Evolutionary conservation across 2,113 vertebrate species (phyloP), one percentile per base, ranked within the genome.

Genomic region (Platysteira castanea): DNA sequence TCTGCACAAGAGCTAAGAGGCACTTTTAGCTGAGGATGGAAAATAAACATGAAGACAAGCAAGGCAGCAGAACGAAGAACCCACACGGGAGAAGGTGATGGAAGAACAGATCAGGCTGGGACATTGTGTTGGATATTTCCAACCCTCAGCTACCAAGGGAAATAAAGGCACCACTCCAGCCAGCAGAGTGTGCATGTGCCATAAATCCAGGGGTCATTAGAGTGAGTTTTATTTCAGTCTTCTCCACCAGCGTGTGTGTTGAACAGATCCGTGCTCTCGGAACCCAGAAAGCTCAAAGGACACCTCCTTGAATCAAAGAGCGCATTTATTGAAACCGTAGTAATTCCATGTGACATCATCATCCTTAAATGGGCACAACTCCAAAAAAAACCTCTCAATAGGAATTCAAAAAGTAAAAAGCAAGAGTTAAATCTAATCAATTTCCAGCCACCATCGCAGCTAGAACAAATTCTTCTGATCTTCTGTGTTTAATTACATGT

Each of bases 381-480:
- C 54, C 71, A 46, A 31, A 85, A 85, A 73, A 50, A 26, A 73
- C 19, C n/a, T 76, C 69, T 15, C 3, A 6, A 17, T 2, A 57
- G 10, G 10, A 52, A 87, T 37, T 0, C 0, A 52, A 54, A 75
- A 84, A 60, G 23, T 46, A 61, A 69, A 78, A 60, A 33, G 20
- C 41, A 68, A 42, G 35, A 80, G n/a, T 46, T 30, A 69, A 76
- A 87, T 31, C 44, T 15, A 89, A 69, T 24, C 53, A 44, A 73
- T 87, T 71, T 90, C 59, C 53, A 73, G 57, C 37, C 57, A 77
- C 30, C 47, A 57, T 42, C 30, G 54, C 6, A 49, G 71, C 59
- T 61, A 86, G 85, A 92, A 93, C 71, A 77, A 92, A 63, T 70
- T 80, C 37, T 90, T 85, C 57, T 70, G n/a, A 57, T 83, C n/a